A percentile compares a stretch with the other conserved stretches of the same genome.
Conservation (phyloP, 2,113 vertebrate species). For the Vombatus ursinus region DNA sequence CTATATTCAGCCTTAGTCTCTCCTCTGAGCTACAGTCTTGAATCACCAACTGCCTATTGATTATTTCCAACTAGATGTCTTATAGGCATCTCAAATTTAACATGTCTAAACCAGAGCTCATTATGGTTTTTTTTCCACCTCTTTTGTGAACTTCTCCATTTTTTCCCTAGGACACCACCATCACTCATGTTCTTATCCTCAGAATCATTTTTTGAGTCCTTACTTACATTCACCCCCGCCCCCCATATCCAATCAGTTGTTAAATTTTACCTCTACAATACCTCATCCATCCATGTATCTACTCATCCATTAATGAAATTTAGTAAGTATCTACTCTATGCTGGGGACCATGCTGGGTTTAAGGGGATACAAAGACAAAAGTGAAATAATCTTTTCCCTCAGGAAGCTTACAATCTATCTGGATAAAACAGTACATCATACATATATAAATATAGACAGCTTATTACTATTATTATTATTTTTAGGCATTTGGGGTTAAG, state of each 20-base stretch:
- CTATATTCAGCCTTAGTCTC: neutral
- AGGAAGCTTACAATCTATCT: neutral
- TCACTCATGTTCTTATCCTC: neutral
- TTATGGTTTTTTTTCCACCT: neutral
- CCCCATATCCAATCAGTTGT: neutral
- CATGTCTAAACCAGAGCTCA: neutral
- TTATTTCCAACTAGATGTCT: neutral
- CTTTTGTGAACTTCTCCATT: neutral
- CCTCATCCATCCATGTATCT: neutral
- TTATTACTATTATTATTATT: too few relatives aligned
- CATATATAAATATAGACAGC: neutral
- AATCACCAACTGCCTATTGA: neutral
- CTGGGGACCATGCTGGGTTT: neutral
- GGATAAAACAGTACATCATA: neutral
- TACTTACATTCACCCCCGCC: neutral
- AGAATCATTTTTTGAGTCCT: neutral
- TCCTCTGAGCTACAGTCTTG: neutral
- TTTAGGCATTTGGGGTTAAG: too few relatives aligned
- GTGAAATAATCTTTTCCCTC: neutral
- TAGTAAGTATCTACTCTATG: neutral
- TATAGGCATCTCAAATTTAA: neutral
- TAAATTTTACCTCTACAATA: neutral
- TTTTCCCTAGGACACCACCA: neutral
- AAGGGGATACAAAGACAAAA: neutral
- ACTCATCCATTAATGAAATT: neutral